Base-by-base conservation (phyloP, 2,797 vertebrate genomes). In the Gila robusta region DNA sequence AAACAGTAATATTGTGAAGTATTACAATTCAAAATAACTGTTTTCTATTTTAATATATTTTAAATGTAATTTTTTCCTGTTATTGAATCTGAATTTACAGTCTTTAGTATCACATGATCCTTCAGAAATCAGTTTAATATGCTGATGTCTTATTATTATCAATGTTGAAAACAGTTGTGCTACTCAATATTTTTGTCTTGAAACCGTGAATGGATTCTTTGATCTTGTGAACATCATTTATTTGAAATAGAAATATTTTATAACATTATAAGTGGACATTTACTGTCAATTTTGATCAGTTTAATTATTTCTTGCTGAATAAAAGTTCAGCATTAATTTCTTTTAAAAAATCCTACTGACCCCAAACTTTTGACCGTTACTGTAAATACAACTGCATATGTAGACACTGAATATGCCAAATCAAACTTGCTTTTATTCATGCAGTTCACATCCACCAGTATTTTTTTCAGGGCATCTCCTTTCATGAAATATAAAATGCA, bases 351-450 rank as follows among this genome's bases (percentile, higher is more conserved):
- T 16, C 11, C 16, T 26, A 41, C 37, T 71, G 23, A n/a, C 6
- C 2, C 23, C 39, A 49, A 32, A 76, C 72, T 2, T 9, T 56
- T 56, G 21, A 23, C 19, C 2, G 0, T 6, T 21, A 83, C 54
- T 41, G 2, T 21, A 52, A 59, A 35, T 9, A 19, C 56, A 77
- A 47, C 69, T 59, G 47, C 3, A 81, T 41, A 76, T 28, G 77
- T n/a, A 78, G 21, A 70, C 23, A 77, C 32, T 62, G n/a, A 47
- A 59, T 81, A 52, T 12, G 47, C 73, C 10, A 39, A 49, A 70
- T 73, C 77, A 41, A 56, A 72, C 59, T 47, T 32, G 21, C 23
- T 66, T 84, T 69, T 77, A 76, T 21, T 59, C 28, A 39, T 37
- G 72, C 23, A 62, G 37, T 49, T 79, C 49, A 74, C 11, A 79